phyloP scores from a whole-genome alignment of 2,888 invertebrate genomes.

The Sesia apiformis region DNA sequence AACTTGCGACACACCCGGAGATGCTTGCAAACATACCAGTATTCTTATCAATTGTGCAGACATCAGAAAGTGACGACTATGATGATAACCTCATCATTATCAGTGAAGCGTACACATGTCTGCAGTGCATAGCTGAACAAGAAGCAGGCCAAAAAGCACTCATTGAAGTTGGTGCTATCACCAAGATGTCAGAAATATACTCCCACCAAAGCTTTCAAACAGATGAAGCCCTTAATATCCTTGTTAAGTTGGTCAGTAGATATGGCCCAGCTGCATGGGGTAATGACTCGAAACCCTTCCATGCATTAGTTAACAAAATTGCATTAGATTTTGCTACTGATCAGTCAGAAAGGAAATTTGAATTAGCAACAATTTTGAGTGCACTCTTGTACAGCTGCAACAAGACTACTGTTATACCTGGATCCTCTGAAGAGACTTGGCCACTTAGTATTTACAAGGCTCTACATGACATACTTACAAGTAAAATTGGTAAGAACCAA shows the following conservation, averaged over 20 bases:
- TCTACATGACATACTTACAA: constrained; percentile 86
- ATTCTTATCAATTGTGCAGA: constrained; percentile 87
- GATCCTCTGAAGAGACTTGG: constrained; percentile 84
- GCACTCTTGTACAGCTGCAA: constrained; percentile 84
- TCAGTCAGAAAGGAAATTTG: constrained; percentile 91
- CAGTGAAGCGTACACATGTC: constrained; percentile 88
- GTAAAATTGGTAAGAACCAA: constrained; percentile 90
- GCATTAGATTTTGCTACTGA: constrained; percentile 91
- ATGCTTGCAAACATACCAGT: constrained; percentile 89
- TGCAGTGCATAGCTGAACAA: constrained; percentile 86
- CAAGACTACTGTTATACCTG: constrained; percentile 76
- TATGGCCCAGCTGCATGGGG: constrained; percentile 86
- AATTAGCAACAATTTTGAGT: constrained; percentile 86
- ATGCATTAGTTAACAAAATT: constrained; percentile 87
- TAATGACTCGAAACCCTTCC: constrained; percentile 84
- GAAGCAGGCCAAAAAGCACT: constrained; percentile 87
- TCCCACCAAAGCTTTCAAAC: constrained; percentile 91
- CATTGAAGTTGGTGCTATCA: constrained; percentile 83
- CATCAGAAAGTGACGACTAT: constrained; percentile 87
- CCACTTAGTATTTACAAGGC: constrained; percentile 87
- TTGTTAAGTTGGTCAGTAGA: constrained; percentile 82
- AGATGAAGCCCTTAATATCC: constrained; percentile 88
- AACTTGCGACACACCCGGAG: constrained; percentile 86
- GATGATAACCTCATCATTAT: constrained; percentile 91
- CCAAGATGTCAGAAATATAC: constrained; percentile 89